Conservation (phyloP, 2,888 invertebrate species). For the Eupeodes luniger region DNA sequence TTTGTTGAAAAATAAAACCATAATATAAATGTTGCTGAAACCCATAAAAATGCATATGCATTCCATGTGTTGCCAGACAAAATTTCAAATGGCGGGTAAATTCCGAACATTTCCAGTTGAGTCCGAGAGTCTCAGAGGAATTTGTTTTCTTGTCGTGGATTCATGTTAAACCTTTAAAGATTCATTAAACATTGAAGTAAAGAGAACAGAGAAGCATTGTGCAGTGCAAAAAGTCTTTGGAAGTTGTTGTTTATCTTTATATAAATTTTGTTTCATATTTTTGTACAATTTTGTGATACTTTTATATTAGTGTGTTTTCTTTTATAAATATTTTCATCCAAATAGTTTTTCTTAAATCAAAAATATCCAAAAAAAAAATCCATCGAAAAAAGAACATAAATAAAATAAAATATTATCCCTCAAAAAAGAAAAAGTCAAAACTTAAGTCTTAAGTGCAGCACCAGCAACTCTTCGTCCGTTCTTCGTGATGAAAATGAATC, state of each 20-base stretch:
- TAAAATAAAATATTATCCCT: not conserved
- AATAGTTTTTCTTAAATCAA: slow-evolving; percentile 9
- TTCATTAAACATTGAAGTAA: slow-evolving; percentile 13
- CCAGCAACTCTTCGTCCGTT: too few species aligned
- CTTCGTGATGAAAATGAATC: not conserved
- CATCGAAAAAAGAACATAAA: too few species aligned
- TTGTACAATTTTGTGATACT: not conserved
- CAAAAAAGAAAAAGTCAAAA: not conserved
- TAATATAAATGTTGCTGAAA: slow-evolving; percentile 49
- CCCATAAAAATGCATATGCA: slow-evolving; percentile 52
- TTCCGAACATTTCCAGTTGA: slow-evolving; percentile 45
- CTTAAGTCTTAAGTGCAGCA: not conserved
- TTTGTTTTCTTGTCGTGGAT: slow-evolving; percentile 55
- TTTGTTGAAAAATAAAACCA: not conserved
- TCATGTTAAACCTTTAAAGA: too few species aligned
- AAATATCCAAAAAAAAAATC: not conserved
- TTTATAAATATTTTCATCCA: not conserved
- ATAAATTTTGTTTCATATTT: slow-evolving; percentile 1
- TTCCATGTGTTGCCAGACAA: slow-evolving; percentile 69
- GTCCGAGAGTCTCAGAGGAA: slow-evolving; percentile 33
- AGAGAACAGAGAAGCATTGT: not conserved
- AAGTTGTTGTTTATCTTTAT: not conserved
- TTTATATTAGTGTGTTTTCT: not conserved
- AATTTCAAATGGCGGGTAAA: slow-evolving; percentile 67
- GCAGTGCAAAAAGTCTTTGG: slow-evolving; percentile 5